Conservation (phyloP, 2,113 vertebrate genomes). For the Sula dactylatra region DNA sequence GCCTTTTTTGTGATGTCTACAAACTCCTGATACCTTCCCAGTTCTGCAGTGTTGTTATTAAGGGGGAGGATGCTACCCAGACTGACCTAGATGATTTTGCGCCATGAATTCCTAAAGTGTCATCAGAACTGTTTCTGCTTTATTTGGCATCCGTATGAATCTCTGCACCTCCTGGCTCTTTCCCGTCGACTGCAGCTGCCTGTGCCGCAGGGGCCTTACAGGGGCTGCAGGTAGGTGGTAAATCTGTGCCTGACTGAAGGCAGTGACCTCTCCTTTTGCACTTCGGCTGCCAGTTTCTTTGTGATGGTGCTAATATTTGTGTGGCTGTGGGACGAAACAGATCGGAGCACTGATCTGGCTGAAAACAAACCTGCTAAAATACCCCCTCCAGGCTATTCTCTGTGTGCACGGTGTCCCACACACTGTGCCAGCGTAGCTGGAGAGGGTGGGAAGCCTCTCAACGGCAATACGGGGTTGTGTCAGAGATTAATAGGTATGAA, state of each 20-base stretch:
- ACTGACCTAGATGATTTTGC: background rate
- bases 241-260: background rate
- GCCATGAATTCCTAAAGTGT: background rate
- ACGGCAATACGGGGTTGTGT: background rate
- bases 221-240: background rate
- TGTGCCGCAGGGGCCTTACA: background rate
- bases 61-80: background rate
- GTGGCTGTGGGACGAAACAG: background rate
- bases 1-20: background rate
- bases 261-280: rapidly evolving
- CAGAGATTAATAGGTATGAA: background rate
- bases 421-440: background rate
- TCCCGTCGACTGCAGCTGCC: background rate
- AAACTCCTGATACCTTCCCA: background rate
- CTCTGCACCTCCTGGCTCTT: background rate
- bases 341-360: background rate
- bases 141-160: rapidly evolving
- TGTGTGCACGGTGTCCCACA: background rate
- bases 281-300: background rate
- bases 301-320: background rate
- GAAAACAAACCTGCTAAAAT: background rate
- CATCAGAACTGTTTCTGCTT: background rate
- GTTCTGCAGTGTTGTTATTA: background rate
- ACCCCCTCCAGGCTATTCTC: background rate
- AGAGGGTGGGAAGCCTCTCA: background rate